Evolutionary conservation across 1,140 invertebrate genomes (phyloP).

Genomic region (Drosophila varians): DNA sequence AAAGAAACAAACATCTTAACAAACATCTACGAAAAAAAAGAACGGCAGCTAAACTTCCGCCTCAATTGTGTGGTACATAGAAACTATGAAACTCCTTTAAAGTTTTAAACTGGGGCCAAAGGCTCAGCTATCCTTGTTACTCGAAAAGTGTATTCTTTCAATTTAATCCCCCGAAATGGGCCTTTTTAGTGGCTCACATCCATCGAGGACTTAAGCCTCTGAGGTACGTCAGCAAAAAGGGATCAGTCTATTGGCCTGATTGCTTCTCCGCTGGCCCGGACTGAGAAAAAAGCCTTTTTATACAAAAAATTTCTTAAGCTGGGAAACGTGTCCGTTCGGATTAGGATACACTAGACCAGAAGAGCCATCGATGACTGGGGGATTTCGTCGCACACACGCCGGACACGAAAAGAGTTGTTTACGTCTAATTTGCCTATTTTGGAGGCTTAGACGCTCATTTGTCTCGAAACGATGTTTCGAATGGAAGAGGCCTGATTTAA

Average conservation of each 20-base stretch:
- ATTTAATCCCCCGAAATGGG: conserved; percentile 15
- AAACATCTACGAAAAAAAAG: neutral
- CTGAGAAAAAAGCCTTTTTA: conserved; percentile 16
- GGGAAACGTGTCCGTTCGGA: conserved; percentile 45
- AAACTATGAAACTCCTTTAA: neutral
- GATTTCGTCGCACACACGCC: conserved; percentile 24
- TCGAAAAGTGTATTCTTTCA: neutral
- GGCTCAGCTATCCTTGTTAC: neutral
- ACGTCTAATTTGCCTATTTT: conserved; percentile 67
- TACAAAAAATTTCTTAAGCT: conserved; percentile 46
- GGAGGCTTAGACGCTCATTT: conserved; percentile 62
- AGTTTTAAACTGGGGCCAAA: neutral
- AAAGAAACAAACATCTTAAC: conserved; percentile 13
- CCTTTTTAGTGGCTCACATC: conserved; percentile 3
- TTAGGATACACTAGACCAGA: conserved; percentile 32
- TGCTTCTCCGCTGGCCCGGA: neutral
- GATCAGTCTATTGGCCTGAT: neutral
- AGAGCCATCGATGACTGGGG: conserved; percentile 43
- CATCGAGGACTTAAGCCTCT: conserved; percentile 3
- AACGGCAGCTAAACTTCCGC: neutral
- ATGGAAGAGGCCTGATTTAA: conserved; percentile 39
- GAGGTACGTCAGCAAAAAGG: conserved; percentile 13
- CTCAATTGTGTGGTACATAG: neutral
- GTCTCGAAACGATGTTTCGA: conserved; percentile 31
- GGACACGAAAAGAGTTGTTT: conserved; percentile 61